Evolutionary conservation across 2,113 vertebrate genomes (phyloP), one percentile per base, ranked within the genome.

Genomic region (Tamias sibiricus): DNA sequence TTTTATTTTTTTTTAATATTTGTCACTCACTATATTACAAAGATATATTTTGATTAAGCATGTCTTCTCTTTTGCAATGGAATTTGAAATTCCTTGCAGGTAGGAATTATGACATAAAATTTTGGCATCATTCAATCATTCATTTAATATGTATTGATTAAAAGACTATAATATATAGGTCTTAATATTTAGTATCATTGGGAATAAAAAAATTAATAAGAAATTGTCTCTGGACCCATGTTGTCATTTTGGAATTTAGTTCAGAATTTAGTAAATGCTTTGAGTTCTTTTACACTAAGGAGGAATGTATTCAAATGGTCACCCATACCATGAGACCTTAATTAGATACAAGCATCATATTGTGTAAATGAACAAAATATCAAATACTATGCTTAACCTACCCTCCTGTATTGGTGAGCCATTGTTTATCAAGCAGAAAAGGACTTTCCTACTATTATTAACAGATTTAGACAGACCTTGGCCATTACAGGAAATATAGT

Each of bases 211-310:
- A 79, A 71, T 72, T 82, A 69, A 71, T 91, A 47, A 80, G 59
- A 91, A 87, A 30, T 28, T 52, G 4, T 77, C 69, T 92, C 37
- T 94, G 24, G 1, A 69, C 40, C 24, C 44, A 66, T 57, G 54
- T 82, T 66, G 12, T 85, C 66, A 85, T 94, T 94, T 90, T 87
- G 24, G 28, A 69, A 94, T 91, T 93, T 71, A 7, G 47, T 66
- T 87, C 22, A 79, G 54, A 91, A 74, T 44, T 66, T 71, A 93
- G 2, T 44, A 91, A 90, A 32, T 83, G 7, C 54, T 91, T 59
- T 64, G 24, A 88, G 17, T 59, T n/a, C 42, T 96, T 92, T 76
- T 64, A 54, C 16, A 68, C 16, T 88, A 26, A 77, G 35, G 6
- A 96, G 14, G 9, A 76, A 82, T 42, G 35, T 37, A 62, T 82